Evolutionary conservation across 1,140 invertebrate genomes (phyloP), one percentile per base, ranked within the genome.

Genomic region (Drosophila nebulosa): DNA sequence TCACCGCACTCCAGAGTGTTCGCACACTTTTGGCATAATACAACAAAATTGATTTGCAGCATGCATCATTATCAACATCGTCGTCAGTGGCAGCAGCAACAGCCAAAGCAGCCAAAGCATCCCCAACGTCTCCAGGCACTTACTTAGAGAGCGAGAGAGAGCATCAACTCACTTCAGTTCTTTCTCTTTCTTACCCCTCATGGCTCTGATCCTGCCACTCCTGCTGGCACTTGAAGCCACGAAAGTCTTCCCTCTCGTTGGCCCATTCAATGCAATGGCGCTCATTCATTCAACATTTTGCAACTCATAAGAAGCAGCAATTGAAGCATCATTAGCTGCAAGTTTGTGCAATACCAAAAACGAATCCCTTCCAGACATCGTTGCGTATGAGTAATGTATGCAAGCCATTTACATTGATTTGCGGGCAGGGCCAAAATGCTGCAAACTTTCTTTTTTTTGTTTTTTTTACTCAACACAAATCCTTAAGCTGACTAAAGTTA

Each of bases 281-380:
- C 67, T 75, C 81, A 88, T 86, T 86, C 81, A 86, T 86, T 86
- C 81, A 81, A 86, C 81, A 70, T 86, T 86, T 86, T 86, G 81
- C 81, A 86, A 78, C 83, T 86, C 83, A 75, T 74, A 88, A 88
- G 81, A 81, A 85, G 67, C 83, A 86, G 83, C 81, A 72, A 86
- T 86, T 86, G 81, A 86, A 86, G 81, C 78, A 88, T 86, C 81
- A 86, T 86, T 86, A 86, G 81, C 81, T 86, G 83, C 81, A 88
- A 78, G 81, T 85, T 86, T 71, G 16, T 46, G 39, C 39, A 46
- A 46, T 46, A 6, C 16, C 3, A 46, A 46, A 39, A 46, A 72
- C 39, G 59, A 69, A 51, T 63, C 46, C 46, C 39, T 66, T 39
- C 42, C 63, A 65, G 57, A 56, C 83, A 77, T 71, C 78, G 42